A percentile compares a stretch with the other conserved stretches of the same genome.
Evolutionary conservation across 1,140 invertebrate genomes (phyloP).

Genomic region (Acromyrmex charruanus): DNA sequence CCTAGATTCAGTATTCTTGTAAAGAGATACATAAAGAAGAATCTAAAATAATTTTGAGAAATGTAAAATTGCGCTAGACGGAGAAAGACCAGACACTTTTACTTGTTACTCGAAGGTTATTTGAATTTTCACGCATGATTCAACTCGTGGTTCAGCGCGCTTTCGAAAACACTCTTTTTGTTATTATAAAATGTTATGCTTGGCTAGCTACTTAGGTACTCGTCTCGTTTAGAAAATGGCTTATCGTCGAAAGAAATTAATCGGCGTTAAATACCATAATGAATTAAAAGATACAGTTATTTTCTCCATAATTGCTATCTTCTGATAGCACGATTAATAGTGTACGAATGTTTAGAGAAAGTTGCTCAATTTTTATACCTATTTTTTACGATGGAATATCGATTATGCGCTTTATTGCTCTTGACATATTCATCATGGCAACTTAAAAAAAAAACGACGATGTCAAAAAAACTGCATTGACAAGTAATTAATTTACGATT

Average conservation of each 20-base stretch:
- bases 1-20: background rate
- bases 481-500: background rate
- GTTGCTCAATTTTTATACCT: background rate
- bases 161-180: conserved; percentile 22
- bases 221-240: background rate
- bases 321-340: conserved; percentile 34
- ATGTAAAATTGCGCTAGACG: background rate
- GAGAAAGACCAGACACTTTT: background rate
- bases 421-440: background rate
- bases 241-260: conserved; percentile 30
- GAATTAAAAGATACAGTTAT: conserved; percentile 19
- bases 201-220: conserved; percentile 9
- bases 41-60: background rate
- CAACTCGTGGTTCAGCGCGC: background rate
- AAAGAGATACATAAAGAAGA: background rate
- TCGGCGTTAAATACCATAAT: background rate
- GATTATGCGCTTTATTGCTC: background rate
- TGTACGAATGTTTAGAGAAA: conserved; percentile 51
- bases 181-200: conserved; percentile 27
- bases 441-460: background rate
- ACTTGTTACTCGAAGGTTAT: background rate
- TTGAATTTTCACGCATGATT: conserved; percentile 36
- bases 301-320: conserved; percentile 47
- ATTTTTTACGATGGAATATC: conserved; percentile 11
- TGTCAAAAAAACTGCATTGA: background rate